A percentile compares a stretch with the other conserved stretches of the same genome.
Conservation (phyloP, 2,797 vertebrate species). For the Vultur gryphus region DNA sequence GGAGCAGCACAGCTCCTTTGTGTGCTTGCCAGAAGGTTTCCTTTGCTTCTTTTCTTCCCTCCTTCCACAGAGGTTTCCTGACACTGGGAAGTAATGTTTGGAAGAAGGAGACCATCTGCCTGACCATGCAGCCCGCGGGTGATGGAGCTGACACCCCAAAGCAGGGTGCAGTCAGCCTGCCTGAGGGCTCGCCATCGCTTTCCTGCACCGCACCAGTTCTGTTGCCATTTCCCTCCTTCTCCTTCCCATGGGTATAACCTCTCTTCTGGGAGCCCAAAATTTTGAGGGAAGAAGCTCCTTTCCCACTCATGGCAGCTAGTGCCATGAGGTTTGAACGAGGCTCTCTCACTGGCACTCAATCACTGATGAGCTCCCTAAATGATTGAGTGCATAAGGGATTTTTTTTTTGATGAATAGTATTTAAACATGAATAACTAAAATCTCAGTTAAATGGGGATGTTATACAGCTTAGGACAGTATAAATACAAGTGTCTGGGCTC, state of each 20-base stretch:
- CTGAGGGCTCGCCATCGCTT: not conserved
- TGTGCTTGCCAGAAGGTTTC: not conserved
- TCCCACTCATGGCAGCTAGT: fast-evolving
- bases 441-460: not conserved
- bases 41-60: not conserved
- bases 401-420: not conserved
- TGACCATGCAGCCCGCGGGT: fast-evolving
- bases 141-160: not conserved
- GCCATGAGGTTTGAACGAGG: not conserved
- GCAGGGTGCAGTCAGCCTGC: not conserved
- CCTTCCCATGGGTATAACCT: fast-evolving
- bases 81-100: not conserved
- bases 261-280: not conserved
- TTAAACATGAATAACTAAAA: constrained; percentile 30
- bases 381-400: not conserved
- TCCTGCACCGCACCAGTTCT: not conserved
- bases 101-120: not conserved
- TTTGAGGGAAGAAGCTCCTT: not conserved
- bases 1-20: not conserved
- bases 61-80: not conserved
- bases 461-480: not conserved
- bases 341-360: fast-evolving
- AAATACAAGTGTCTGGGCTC: not conserved
- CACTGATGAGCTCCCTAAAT: not conserved
- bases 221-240: not conserved